These are phyloP conservation scores for Diplazon laetatorius DNA, from an alignment of 2,888 invertebrate species.

Conservation along the genomic window DNA sequence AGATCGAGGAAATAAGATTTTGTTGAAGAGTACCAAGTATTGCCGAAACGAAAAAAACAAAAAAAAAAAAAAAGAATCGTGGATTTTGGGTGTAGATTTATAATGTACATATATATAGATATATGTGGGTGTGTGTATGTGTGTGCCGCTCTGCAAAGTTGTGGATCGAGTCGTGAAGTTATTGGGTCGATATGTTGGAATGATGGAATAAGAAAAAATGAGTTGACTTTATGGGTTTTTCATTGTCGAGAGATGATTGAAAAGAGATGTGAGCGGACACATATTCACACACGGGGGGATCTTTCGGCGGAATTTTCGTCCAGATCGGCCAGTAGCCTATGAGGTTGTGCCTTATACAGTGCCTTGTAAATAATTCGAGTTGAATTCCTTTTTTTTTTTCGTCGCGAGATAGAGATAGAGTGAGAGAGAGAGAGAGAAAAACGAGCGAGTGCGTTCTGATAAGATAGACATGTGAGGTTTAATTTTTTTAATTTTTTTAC, in stretches of 20 bases:
- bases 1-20: slow-evolving; percentile 24
- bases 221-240: background rate
- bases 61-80: slow-evolving; percentile 2
- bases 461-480: slow-evolving; percentile 29
- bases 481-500: slow-evolving; percentile 18
- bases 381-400: slow-evolving; percentile 31
- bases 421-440: no score
- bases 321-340: slow-evolving; percentile 76
- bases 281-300: slow-evolving; percentile 21
- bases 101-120: background rate
- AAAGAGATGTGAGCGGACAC: slow-evolving; percentile 9
- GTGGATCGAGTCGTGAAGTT: slow-evolving; percentile 15
- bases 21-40: no score
- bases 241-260: slow-evolving; percentile 6
- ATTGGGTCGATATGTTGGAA: slow-evolving; percentile 25
- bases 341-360: slow-evolving; percentile 80
- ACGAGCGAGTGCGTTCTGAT: slow-evolving; percentile 34
- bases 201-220: slow-evolving; percentile 21
- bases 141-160: no score
- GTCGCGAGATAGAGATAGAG: slow-evolving; percentile 24
- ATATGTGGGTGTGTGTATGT: slow-evolving; percentile 22
- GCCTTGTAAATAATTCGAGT: slow-evolving; percentile 76
- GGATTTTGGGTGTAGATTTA: slow-evolving; percentile 5
- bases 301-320: slow-evolving; percentile 37
- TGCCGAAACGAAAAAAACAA: slow-evolving; percentile 4